phyloP scores from a whole-genome alignment of 2,113 vertebrate genomes.

The Eonycteris spelaea region DNA sequence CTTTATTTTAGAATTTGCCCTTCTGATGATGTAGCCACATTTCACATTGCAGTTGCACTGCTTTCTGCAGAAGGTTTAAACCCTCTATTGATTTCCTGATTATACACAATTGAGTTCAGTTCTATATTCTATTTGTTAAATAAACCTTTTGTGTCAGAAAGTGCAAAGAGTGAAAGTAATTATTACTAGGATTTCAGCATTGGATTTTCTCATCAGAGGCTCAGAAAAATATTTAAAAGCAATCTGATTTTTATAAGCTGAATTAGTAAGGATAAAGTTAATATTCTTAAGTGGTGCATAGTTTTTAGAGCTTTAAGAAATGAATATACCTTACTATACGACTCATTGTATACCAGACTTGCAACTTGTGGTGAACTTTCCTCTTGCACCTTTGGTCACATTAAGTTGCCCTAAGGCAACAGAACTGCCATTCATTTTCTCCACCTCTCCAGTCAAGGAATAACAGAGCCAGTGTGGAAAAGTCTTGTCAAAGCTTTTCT shows the following conservation, averaged over 20 bases:
- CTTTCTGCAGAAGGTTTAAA: not conserved
- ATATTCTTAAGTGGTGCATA: not conserved
- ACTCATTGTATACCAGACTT: not conserved
- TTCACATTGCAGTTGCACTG: fast-evolving
- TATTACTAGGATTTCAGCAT: not conserved
- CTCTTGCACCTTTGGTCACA: not conserved
- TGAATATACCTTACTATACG: not conserved
- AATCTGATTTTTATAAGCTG: not conserved
- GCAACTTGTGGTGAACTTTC: not conserved
- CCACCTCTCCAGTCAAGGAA: not conserved
- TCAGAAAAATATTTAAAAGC: not conserved
- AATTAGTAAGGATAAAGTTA: not conserved
- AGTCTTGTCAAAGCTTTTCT: not conserved
- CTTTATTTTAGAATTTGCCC: not conserved
- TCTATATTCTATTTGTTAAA: not conserved
- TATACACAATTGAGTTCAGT: not conserved
- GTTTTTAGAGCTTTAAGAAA: not conserved
- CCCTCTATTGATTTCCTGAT: not conserved
- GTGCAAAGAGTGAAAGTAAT: not conserved
- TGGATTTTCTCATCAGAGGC: not conserved
- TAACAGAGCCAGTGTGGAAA: not conserved
- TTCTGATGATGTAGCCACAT: not conserved
- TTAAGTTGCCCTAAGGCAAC: not conserved
- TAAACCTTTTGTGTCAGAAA: conserved; percentile 30
- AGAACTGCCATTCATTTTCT: not conserved